Evolutionary conservation across 2,797 vertebrate genomes (phyloP), one percentile per base, ranked within the genome.

Genomic region (Spheniscus humboldti): DNA sequence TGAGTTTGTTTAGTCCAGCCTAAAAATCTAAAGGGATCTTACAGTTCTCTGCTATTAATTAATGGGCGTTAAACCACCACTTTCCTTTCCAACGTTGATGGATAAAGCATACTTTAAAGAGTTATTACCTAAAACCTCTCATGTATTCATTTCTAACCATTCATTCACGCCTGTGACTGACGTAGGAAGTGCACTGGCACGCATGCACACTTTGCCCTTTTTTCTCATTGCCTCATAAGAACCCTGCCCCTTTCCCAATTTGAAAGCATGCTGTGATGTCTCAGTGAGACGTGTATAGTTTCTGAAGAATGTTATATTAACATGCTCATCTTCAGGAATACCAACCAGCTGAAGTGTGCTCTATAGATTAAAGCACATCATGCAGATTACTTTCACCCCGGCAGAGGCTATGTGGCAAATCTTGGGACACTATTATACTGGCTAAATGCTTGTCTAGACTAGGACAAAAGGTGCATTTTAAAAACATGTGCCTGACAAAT

Each of bases 401-500:
- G 37, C 57, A 88, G 75, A 89, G 57, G 11, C 23, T 66, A 9
- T 30, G 47, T 45, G 48, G 13, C 27, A 64, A 48, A 55, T 55
- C 27, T 68, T 81, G 43, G 30, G 43, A 91, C 45, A 68, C 7
- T 55, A 27, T 73, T 43, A 57, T 19, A 62, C 74, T 59, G 14
- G 43, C 60, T 91, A 75, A 89, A 71, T 39, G 9, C 50, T 88
- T 69, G 30, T 59, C 57, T 62, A 68, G 45, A 62, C 22, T 37
- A 55, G 20, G 31, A 91, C 63, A 88, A 93, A 94, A 93, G 35
- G 23, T 59, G 18, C 7, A 18, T 81, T 93, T 89, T 78, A 55
- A 68, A 92, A 91, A 80, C 3, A 35, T 9, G 4, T 76, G 22
- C 66, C 39, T 78, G 39, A 88, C 23, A 91, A 88, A 64, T 37